phyloP scores from a whole-genome alignment of 2,113 vertebrate genomes.

The Suricata suricatta region DNA sequence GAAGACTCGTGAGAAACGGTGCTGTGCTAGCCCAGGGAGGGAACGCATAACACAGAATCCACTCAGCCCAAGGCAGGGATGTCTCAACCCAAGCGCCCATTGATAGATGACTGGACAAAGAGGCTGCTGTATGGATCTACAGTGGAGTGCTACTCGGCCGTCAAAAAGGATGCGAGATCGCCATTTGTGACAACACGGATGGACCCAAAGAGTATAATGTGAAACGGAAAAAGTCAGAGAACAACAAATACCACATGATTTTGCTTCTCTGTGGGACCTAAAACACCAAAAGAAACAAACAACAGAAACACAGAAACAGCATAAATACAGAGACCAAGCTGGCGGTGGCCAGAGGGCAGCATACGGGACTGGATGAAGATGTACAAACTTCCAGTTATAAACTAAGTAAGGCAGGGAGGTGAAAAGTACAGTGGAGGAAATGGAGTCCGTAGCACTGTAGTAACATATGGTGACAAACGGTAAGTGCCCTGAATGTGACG shows the following conservation, averaged over 20 bases:
- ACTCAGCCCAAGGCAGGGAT: background rate
- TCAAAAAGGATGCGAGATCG: background rate
- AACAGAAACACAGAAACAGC: background rate
- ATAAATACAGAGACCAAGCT: background rate
- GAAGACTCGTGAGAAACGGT: background rate
- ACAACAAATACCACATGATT: background rate
- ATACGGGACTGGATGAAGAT: background rate
- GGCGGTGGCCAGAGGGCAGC: background rate
- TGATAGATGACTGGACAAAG: too few relatives aligned
- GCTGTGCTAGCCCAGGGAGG: background rate
- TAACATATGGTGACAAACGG: too few relatives aligned
- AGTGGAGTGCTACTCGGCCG: background rate
- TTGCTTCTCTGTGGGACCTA: background rate
- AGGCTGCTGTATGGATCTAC: too few relatives aligned
- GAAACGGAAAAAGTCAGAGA: background rate
- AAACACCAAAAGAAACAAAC: background rate
- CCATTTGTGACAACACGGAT: background rate
- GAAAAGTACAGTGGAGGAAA: background rate
- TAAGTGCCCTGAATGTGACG: background rate
- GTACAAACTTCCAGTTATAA: background rate
- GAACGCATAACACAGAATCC: background rate
- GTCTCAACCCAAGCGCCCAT: background rate
- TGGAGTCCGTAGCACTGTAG: fast-evolving
- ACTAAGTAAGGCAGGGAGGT: background rate
- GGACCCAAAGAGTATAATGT: background rate